phyloP scores from a whole-genome alignment of 1,140 invertebrate species.

The Penaeus indicus region DNA sequence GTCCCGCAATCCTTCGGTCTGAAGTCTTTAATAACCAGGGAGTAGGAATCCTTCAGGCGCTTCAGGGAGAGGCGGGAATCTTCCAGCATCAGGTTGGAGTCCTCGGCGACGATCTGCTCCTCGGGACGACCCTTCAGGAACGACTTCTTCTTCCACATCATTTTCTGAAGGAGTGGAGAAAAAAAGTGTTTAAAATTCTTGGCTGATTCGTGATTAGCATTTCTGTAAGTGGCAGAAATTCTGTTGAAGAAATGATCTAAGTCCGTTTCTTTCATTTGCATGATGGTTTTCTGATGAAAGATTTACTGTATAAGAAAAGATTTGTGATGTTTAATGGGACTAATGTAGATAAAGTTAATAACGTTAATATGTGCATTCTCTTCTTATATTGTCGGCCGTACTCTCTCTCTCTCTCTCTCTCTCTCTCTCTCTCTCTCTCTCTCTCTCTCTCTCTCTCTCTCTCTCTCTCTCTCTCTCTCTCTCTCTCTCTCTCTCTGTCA shows the following conservation, averaged over 20 bases:
- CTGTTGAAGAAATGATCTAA: no score
- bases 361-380: no score
- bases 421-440: no score
- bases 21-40: slow-evolving; percentile 49
- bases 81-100: slow-evolving; percentile 19
- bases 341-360: no score
- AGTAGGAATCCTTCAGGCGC: slow-evolving; percentile 23
- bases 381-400: no score
- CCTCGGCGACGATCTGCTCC: slow-evolving; percentile 46
- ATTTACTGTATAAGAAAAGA: no score
- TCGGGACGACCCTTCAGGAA: slow-evolving; percentile 37
- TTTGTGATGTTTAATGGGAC: no score
- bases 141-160: slow-evolving; percentile 56
- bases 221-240: neutral
- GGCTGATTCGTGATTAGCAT: no score
- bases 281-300: no score
- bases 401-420: no score
- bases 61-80: slow-evolving; percentile 38
- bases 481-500: neutral
- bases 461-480: neutral
- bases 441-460: no score
- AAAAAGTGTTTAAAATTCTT: neutral
- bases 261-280: no score
- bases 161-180: neutral
- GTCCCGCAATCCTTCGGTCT: slow-evolving; percentile 50